Percentiles rank a stretch among this genome's conserved stretches.
Conservation (phyloP, 2,797 vertebrate genomes). For the Sandelia bainsii region DNA sequence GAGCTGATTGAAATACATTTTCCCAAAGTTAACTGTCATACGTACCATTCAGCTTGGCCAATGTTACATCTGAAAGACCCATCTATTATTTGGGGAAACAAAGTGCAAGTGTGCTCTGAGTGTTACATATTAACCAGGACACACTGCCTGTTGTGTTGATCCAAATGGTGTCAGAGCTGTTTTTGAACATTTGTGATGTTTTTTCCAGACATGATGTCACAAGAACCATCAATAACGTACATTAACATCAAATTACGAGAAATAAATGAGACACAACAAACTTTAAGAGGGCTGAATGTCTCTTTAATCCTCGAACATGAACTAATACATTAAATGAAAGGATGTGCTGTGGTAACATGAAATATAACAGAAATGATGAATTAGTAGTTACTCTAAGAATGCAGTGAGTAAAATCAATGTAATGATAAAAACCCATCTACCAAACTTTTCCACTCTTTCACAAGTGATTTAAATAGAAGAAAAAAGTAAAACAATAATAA, state of each 20-base stretch:
- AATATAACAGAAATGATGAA: conserved; percentile 58
- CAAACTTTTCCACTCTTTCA: conserved; percentile 40
- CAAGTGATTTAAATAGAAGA: conserved; percentile 47
- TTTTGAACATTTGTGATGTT: conserved; percentile 11
- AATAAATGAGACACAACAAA: conserved; percentile 41
- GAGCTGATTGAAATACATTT: not conserved
- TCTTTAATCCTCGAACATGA: conserved; percentile 79
- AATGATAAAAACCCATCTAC: conserved; percentile 53
- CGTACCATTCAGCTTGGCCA: conserved; percentile 72
- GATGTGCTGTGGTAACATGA: conserved; percentile 61
- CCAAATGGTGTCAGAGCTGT: conserved; percentile 25
- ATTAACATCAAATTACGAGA: conserved; percentile 7
- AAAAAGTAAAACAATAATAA: conserved; percentile 41
- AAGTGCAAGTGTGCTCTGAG: conserved; percentile 85
- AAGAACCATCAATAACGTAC: conserved; percentile 13
- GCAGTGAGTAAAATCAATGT: conserved; percentile 61
- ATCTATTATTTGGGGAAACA: conserved; percentile 83
- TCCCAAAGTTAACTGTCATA: conserved; percentile 25
- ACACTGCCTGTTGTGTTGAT: conserved; percentile 21
- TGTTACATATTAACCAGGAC: conserved; percentile 85
- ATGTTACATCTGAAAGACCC: conserved; percentile 52
- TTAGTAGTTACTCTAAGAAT: conserved; percentile 66
- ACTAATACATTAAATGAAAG: conserved; percentile 66
- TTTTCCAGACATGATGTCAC: conserved; percentile 8
- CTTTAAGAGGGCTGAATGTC: conserved; percentile 66